A percentile compares a stretch with the other conserved stretches of the same genome.
These are phyloP conservation scores for Scaptomyza caliginosa DNA, from an alignment of 2,888 invertebrate genomes.

Conservation along the genomic window DNA sequence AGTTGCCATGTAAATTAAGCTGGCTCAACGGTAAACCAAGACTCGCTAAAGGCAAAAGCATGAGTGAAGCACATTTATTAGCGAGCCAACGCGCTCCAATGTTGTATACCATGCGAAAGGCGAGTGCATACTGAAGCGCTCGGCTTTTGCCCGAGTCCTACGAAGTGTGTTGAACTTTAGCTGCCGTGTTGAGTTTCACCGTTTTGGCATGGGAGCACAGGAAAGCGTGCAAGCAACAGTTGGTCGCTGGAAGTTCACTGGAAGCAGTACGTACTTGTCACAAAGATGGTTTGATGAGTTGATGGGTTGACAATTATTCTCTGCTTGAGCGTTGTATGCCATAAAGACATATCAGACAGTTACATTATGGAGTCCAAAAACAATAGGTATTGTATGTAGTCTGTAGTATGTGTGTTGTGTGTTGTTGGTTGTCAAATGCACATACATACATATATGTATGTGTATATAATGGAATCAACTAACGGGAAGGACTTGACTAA, in stretches of 20 bases:
- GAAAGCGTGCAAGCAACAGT: constrained; percentile 46
- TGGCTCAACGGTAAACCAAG: constrained; percentile 4
- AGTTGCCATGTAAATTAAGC: constrained; percentile 41
- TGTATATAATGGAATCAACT: not conserved
- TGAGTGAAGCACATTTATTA: not conserved
- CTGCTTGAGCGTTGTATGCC: constrained; percentile 2
- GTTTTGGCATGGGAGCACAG: not conserved
- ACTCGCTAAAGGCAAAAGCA: not conserved
- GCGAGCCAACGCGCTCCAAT: not conserved
- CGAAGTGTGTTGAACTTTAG: constrained; percentile 22
- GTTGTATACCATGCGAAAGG: not conserved
- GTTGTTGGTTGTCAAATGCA: no score
- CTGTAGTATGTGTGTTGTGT: no score
- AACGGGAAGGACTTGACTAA: not conserved
- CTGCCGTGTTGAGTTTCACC: constrained; percentile 28
- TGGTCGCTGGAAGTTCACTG: constrained; percentile 52
- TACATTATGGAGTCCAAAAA: not conserved
- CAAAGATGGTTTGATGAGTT: not conserved
- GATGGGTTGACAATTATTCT: constrained; percentile 4
- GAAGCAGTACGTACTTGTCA: constrained; percentile 18
- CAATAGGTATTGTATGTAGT: not conserved
- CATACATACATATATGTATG: not conserved
- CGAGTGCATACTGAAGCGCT: constrained; percentile 7
- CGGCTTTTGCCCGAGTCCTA: constrained; percentile 10
- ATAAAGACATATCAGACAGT: not conserved